Conservation (phyloP, 2,888 invertebrate genomes). For the Pammene fasciana region DNA sequence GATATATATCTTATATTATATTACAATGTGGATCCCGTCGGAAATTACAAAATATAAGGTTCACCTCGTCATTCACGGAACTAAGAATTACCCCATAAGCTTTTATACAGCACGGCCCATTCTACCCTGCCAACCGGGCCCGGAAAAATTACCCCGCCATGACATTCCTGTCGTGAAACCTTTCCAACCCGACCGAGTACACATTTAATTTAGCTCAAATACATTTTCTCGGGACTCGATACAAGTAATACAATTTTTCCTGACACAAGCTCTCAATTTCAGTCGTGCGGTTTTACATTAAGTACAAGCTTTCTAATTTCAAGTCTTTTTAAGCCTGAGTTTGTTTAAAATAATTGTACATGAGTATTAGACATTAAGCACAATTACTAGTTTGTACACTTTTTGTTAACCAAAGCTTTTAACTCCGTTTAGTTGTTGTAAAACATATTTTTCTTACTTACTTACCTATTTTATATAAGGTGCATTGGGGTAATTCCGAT, state of each 20-base stretch:
- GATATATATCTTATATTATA: too few relatives aligned
- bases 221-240: background rate
- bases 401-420: too few relatives aligned
- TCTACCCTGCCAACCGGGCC: constrained; percentile 33
- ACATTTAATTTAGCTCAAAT: constrained; percentile 27
- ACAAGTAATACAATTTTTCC: background rate
- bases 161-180: constrained; percentile 30
- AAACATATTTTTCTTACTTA: too few relatives aligned
- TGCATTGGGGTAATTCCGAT: too few relatives aligned
- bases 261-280: background rate
- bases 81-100: constrained; percentile 30
- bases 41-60: constrained; percentile 8
- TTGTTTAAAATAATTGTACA: too few relatives aligned
- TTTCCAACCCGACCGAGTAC: constrained; percentile 29
- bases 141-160: constrained; percentile 37
- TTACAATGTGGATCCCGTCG: background rate
- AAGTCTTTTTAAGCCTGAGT: too few relatives aligned
- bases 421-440: too few relatives aligned
- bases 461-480: too few relatives aligned
- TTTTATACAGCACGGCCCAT: constrained; percentile 27
- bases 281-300: background rate
- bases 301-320: too few relatives aligned
- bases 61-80: constrained; percentile 20
- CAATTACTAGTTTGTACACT: too few relatives aligned
- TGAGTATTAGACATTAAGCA: too few relatives aligned